Percentiles rank a stretch among this genome's conserved stretches.
Conservation (phyloP, 2,888 invertebrate species). For the Unio pictorum region DNA sequence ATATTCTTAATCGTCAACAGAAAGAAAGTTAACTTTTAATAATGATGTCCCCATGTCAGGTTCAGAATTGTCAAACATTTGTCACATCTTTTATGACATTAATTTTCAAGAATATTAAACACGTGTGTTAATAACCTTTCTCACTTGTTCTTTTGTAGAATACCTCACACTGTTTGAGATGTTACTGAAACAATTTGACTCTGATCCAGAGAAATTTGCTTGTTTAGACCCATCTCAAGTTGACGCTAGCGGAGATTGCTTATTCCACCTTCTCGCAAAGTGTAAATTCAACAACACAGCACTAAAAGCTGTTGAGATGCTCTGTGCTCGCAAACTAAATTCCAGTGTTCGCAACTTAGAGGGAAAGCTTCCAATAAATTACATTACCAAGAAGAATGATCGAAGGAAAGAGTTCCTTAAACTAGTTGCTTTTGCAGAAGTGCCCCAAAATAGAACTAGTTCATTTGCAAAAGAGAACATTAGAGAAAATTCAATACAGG, state of each 20-base stretch:
- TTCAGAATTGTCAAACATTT: too few species aligned
- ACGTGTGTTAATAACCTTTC: background rate
- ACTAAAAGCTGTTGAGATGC: slow-evolving; percentile 37
- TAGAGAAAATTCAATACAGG: too few species aligned
- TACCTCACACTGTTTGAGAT: slow-evolving; percentile 36
- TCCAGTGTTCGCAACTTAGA: slow-evolving; percentile 42
- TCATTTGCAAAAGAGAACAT: too few species aligned
- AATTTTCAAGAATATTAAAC: background rate
- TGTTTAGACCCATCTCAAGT: slow-evolving; percentile 38
- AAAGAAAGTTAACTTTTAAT: too few species aligned
- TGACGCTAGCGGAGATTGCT: slow-evolving; percentile 31
- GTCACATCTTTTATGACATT: background rate
- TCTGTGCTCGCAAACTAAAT: slow-evolving; percentile 42
- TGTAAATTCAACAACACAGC: slow-evolving; percentile 33
- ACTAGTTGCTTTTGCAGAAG: slow-evolving; percentile 10
- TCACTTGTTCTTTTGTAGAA: slow-evolving; percentile 17
- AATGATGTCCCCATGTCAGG: too few species aligned
- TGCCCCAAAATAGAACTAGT: background rate
- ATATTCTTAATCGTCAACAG: too few species aligned
- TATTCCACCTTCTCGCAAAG: slow-evolving; percentile 43
- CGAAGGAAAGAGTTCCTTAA: slow-evolving; percentile 39
- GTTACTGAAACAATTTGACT: slow-evolving; percentile 38
- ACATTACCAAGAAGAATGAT: slow-evolving; percentile 49
- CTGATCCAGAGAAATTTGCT: slow-evolving; percentile 28
- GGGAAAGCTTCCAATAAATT: slow-evolving; percentile 47